Evolutionary conservation across 1,140 invertebrate species (phyloP).

Genomic region (Bombus waltoni): DNA sequence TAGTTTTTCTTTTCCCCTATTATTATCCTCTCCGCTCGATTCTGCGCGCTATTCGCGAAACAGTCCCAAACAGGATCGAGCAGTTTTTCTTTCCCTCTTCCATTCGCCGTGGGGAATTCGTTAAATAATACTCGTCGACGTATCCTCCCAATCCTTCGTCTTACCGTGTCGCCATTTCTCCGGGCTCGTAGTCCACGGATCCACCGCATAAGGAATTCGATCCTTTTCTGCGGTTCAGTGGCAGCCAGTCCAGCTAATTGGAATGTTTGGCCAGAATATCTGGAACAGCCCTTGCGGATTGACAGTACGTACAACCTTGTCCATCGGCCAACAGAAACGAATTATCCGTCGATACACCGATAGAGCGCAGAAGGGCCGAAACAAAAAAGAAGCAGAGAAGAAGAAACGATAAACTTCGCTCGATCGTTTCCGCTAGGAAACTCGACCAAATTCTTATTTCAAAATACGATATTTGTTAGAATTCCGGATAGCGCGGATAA

Average conservation of each 20-base stretch:
- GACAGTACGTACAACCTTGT: conserved; percentile 47
- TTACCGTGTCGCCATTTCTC: conserved; percentile 54
- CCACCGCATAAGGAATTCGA: conserved; percentile 59
- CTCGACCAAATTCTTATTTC: not conserved
- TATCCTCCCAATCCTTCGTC: not conserved
- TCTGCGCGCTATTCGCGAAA: not conserved
- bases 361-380: no score
- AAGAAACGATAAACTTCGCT: not conserved
- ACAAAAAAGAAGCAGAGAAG: not conserved
- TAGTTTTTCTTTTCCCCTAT: not conserved
- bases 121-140: conserved; percentile 30
- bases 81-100: not conserved
- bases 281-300: conserved; percentile 60
- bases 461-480: conserved; percentile 3
- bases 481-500: not conserved
- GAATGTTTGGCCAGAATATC: conserved; percentile 69
- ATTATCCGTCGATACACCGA: conserved; percentile 16
- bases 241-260: conserved; percentile 63
- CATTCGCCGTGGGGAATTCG: not conserved
- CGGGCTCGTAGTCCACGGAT: conserved; percentile 27
- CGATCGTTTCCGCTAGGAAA: not conserved
- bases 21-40: not conserved
- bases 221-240: conserved; percentile 62
- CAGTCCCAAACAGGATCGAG: conserved; percentile 20
- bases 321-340: conserved; percentile 21